These are phyloP conservation scores for Holcopasites calliopsidis DNA, from an alignment of 1,140 invertebrate genomes.

Conservation along the genomic window DNA sequence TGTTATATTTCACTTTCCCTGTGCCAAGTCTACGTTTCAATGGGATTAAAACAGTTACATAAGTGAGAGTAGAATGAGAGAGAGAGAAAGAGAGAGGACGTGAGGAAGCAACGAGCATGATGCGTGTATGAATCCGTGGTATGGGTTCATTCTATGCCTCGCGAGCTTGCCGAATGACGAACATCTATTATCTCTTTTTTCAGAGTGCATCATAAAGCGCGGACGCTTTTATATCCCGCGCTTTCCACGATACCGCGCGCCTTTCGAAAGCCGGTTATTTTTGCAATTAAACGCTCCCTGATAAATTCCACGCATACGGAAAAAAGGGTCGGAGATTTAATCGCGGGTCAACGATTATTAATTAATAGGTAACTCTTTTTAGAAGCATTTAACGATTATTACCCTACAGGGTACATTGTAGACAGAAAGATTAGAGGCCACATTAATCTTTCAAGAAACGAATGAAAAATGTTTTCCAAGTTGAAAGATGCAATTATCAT, in stretches of 20 bases:
- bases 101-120: neutral
- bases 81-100: neutral
- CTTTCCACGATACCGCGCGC: neutral
- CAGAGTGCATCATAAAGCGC: neutral
- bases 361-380: neutral
- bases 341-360: neutral
- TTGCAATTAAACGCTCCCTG: neutral
- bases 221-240: constrained; percentile 19
- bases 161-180: constrained; percentile 22
- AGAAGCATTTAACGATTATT: no score
- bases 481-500: no score
- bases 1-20: constrained; percentile 27
- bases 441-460: no score
- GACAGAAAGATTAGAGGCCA: no score
- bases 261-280: neutral
- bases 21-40: neutral
- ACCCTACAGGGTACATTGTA: no score
- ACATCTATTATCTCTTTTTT: constrained; percentile 37
- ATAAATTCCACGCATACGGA: neutral
- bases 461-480: no score
- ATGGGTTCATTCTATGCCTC: constrained; percentile 20
- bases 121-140: constrained; percentile 7
- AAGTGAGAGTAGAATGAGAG: neutral
- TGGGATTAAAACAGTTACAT: constrained; percentile 39
- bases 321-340: constrained; percentile 1